Evolutionary conservation across 2,113 vertebrate species (phyloP), one percentile per base, ranked within the genome.

Genomic region (Prinia subflava): DNA sequence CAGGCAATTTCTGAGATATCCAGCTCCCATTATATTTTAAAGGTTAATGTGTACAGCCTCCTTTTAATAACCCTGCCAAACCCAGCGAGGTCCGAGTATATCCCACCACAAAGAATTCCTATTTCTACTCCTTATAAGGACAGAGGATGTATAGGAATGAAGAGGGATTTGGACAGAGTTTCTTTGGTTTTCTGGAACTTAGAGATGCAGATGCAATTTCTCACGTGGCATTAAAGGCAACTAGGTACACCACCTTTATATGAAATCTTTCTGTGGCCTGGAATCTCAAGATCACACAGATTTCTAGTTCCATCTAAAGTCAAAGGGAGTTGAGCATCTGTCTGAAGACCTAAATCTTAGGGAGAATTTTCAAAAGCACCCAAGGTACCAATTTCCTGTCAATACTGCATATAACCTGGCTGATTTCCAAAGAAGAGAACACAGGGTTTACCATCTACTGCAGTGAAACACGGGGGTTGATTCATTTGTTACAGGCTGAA

Each of bases 381-480:
- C 7, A 33, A 69, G 46, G 33, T 63, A 44, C 13, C 30, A 37
- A 41, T 63, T 89, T 89, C 33, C 28, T 52, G 19, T 59, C 42
- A 76, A 60, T 56, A 44, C 7, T 3, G 2, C 35, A n/a, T 22
- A 42, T 11, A 75, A 28, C 37, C 28, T 67, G 63, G 5, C 19
- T 74, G 35, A 64, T 49, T 50, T 89, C 33, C 31, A 50, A 27
- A 31, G 50, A 69, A 35, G 30, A 49, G 37, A 75, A 52, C 25
- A 21, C 2, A 33, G 3, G 8, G 13, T 80, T 95, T 85, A 47
- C 46, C 53, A 44, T 52, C 22, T 47, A 62, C 28, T 64, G 25
- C 42, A 33, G 39, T 19, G 47, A 90, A 83, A 71, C 11, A 18
- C 0, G 0, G 28, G 8, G 5, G 6, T 13, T 3, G 5, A 33